Base-by-base conservation (phyloP, 2,113 vertebrate species). In the Natator depressus region DNA sequence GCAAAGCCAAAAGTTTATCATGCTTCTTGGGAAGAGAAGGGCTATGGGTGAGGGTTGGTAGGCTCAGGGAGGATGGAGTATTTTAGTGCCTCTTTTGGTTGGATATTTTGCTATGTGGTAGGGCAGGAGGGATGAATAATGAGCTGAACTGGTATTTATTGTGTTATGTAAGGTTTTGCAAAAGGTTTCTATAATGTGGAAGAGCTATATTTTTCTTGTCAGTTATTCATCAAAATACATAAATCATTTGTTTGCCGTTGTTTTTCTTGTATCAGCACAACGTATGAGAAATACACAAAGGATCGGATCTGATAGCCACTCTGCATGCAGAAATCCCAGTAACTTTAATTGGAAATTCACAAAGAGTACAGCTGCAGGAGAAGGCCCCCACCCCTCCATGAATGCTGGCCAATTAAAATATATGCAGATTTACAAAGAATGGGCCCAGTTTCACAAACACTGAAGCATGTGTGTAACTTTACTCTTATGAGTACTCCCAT, bases 301-400 rank as follows among this genome's bases (percentile, higher is more conserved):
- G 80, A 14, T 49, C 72, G 46, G 84, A 29, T 80, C 27, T 25
- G 5, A 50, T 80, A 79, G 46, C 46, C 82, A 14, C 38, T 27
- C 0, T 0, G 42, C 78, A 29, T 42, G 51, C 22, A 57, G 3
- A 0, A 0, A 38, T 82, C 12, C 53, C 46, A 35, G 72, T 88
- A 89, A 29, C 12, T 78, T 47, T 47, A 78, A 78, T 8, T 27
- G 75, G 75, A 78, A 27, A 47, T 78, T 78, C 42, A 78, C 50
- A 88, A 89, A 78, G 29, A 78, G 25, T 27, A 29, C 42, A 76
- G 29, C 79, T 91, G 79, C 46, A 49, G 38, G 80, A 80, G 49
- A 42, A 35, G 22, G 51, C 82, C 7, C 85, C 76, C 51, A 54
- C 17, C 53, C 20, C 53, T 54, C 27, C 54, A 83, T 19, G 19